Base-by-base conservation (phyloP, 2,113 vertebrate species). In the Phyllopteryx taeniolatus region DNA sequence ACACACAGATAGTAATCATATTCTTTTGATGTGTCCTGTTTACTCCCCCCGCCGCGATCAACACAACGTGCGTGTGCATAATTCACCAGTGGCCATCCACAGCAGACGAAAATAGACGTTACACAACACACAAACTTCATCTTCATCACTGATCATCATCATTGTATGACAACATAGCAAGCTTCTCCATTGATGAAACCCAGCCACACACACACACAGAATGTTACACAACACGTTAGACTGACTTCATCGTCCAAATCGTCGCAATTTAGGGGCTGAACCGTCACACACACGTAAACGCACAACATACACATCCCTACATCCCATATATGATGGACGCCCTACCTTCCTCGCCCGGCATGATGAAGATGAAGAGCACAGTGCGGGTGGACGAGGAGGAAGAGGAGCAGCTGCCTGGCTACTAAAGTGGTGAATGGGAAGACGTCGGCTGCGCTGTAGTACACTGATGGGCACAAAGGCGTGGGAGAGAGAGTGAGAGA, bases 261-360 rank as follows among this genome's bases (percentile, higher is more conserved):
- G 22, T 20, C 27, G 19, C 27, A 67, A 19, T 12, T 39, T 19
- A n/a, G 20, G 39, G 4, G 43, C n/a, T 33, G 15, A 5, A 51
- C 46, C 43, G 20, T n/a, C 63, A 46, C 35, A 20, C 63, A 44
- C 35, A 5, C 62, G 14, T 35, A 43, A 14, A 63, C 61, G 15
- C 61, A 19, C 33, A 42, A 31, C 13, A 62, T 11, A 62, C 60
- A 33, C 60, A 27, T 27, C 27, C 27, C 27, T 27, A 27, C 27
- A 27, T 27, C 27, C 27, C 27, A 27, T 27, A 27, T 27, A 27
- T 27, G 27, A 27, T 27, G 54, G 17, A 61, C 59, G 13, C 17
- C 88, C 79, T 92, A 93, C 92, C 92, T 93, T 93, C 91, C 78
- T 78, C 89, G 78, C 92, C 91, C 87, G 91, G 86, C 92, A 93